A percentile compares a stretch with the other conserved stretches of the same genome.
Evolutionary conservation across 2,888 invertebrate species (phyloP).

Genomic region (Plebejus melissa): DNA sequence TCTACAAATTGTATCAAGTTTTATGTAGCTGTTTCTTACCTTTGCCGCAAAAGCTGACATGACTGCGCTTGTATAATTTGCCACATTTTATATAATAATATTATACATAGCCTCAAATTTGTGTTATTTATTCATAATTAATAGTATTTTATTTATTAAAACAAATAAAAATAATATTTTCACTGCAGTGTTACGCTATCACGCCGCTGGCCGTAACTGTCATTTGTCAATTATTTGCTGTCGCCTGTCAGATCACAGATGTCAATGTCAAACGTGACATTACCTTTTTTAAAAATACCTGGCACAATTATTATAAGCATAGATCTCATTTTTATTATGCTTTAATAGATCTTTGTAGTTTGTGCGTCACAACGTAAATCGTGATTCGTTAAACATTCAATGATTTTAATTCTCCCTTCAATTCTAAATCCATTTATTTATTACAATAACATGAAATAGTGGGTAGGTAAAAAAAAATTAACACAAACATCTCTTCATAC

Average conservation of each 20-base stretch:
- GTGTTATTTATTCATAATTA: slow-evolving; percentile 45
- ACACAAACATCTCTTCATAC: too few relatives aligned
- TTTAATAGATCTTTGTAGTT: too few relatives aligned
- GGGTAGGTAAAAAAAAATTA: too few relatives aligned
- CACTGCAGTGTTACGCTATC: neutral
- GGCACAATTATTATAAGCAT: too few relatives aligned
- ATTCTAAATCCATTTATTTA: too few relatives aligned
- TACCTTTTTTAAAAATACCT: too few relatives aligned
- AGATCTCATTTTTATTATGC: too few relatives aligned
- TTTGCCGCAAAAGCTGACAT: slow-evolving; percentile 55
- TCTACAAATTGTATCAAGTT: slow-evolving; percentile 31
- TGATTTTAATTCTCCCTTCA: too few relatives aligned
- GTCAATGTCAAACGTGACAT: neutral
- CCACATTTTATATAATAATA: slow-evolving; percentile 53
- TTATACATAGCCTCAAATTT: slow-evolving; percentile 22
- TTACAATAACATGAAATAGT: too few relatives aligned
- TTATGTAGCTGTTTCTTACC: slow-evolving; percentile 42
- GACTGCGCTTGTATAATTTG: slow-evolving; percentile 61
- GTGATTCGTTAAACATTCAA: too few relatives aligned
- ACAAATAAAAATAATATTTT: neutral
- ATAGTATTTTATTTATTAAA: slow-evolving; percentile 16
- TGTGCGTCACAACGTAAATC: too few relatives aligned
- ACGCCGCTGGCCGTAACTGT: neutral
- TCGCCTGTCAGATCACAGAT: neutral
- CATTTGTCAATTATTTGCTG: neutral